Evolutionary conservation across 2,888 invertebrate species (phyloP).

Genomic region (Theristus sp.): DNA sequence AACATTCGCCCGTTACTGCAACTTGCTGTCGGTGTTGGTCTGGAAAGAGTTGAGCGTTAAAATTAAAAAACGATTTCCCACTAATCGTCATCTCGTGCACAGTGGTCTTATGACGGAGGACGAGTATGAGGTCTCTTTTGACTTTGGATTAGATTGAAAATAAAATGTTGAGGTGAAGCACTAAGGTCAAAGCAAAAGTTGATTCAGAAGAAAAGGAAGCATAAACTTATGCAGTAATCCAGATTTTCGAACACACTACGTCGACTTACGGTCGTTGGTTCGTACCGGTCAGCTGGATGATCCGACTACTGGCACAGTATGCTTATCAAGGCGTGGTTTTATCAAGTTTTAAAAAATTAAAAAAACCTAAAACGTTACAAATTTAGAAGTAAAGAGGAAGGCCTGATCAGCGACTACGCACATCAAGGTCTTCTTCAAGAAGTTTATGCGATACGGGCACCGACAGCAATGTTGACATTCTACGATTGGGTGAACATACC

Average conservation of each 20-base stretch:
- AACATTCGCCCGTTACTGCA: constrained; percentile 3
- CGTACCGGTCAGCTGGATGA: constrained; percentile 4
- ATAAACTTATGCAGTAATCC: too few species aligned
- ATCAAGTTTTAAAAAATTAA: too few species aligned
- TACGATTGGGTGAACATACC: background rate
- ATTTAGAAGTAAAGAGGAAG: background rate
- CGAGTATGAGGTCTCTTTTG: background rate
- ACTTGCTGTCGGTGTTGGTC: constrained; percentile 3
- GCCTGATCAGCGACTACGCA: background rate
- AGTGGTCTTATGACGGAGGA: background rate
- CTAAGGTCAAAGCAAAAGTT: too few species aligned
- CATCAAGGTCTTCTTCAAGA: background rate
- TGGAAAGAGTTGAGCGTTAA: constrained; percentile 7
- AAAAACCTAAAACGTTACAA: too few species aligned
- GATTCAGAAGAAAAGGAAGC: too few species aligned
- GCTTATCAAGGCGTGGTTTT: too few species aligned
- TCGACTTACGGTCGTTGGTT: background rate
- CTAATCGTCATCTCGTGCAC: background rate
- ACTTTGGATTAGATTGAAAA: too few species aligned
- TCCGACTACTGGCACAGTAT: background rate
- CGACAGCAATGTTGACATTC: background rate
- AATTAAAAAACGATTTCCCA: constrained; percentile 5
- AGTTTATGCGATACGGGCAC: background rate
- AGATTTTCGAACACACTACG: background rate
- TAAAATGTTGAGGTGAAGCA: too few species aligned